phyloP scores from a whole-genome alignment of 1,140 invertebrate genomes.

The Hylaeus anthracinus region DNA sequence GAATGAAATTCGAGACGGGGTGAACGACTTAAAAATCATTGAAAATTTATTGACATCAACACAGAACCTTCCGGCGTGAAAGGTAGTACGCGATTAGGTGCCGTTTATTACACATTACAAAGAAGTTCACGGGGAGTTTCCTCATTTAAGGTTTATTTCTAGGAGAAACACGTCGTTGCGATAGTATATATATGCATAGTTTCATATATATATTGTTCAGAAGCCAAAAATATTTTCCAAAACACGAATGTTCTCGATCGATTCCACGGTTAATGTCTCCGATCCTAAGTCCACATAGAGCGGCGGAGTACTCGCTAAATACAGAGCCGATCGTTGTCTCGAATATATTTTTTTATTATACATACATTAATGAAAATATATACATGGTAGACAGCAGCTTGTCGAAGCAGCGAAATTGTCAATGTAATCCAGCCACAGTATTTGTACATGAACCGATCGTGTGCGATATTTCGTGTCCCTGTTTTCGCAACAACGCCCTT shows the following conservation, averaged over 20 bases:
- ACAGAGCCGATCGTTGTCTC: constrained; percentile 55
- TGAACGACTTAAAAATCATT: constrained; percentile 16
- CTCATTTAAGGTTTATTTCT: constrained; percentile 37
- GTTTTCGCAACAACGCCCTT: constrained; percentile 27
- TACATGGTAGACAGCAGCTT: constrained; percentile 80
- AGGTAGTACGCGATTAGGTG: constrained; percentile 8
- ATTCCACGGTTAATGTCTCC: background rate
- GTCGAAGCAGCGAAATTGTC: constrained; percentile 78
- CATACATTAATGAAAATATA: constrained; percentile 82
- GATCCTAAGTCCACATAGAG: constrained; percentile 5
- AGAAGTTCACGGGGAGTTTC: constrained; percentile 17
- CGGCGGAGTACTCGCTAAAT: constrained; percentile 3
- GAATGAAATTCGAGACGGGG: constrained; percentile 2
- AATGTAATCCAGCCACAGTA: constrained; percentile 68
- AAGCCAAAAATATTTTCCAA: constrained; percentile 38
- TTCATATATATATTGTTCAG: constrained; percentile 27
- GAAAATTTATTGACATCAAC: constrained; percentile 34
- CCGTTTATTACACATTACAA: constrained; percentile 14
- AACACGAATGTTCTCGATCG: constrained; percentile 10
- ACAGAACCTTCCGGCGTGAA: constrained; percentile 6
- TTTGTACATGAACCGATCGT: constrained; percentile 56
- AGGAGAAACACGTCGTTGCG: constrained; percentile 24
- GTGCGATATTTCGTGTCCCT: background rate
- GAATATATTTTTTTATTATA: constrained; percentile 77
- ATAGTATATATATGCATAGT: constrained; percentile 6